Conservation (phyloP, 1,140 invertebrate species). For the Ctenoplectra terminalis region DNA sequence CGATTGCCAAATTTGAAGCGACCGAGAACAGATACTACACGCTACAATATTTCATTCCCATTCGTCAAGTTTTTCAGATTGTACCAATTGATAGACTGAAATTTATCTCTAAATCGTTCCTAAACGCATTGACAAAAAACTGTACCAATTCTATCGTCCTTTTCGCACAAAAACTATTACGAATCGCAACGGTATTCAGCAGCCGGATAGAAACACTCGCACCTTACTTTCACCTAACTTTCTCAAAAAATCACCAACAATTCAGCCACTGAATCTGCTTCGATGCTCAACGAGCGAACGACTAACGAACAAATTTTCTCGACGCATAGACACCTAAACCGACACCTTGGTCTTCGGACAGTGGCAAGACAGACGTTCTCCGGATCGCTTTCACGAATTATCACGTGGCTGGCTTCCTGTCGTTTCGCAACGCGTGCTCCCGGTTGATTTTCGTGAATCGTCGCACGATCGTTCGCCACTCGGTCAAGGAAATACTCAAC, state of each 20-base stretch:
- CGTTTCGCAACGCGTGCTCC: background rate
- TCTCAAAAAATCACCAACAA: background rate
- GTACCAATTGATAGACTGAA: background rate
- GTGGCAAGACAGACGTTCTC: background rate
- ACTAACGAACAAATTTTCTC: background rate
- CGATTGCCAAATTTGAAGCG: background rate
- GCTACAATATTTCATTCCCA: too few species aligned
- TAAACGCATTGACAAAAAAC: background rate
- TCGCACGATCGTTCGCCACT: background rate
- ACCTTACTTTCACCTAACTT: background rate
- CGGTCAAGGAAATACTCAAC: background rate
- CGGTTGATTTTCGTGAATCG: background rate
- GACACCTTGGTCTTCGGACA: background rate
- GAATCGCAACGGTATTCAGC: background rate
- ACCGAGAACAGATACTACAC: background rate
- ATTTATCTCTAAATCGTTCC: background rate
- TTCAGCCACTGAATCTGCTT: background rate
- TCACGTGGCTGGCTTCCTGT: background rate
- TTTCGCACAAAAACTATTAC: background rate
- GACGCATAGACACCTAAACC: background rate
- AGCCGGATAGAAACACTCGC: background rate
- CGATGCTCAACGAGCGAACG: too few species aligned
- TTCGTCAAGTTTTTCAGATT: background rate
- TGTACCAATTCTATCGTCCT: too few species aligned
- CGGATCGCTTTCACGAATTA: constrained; percentile 26